phyloP scores from a whole-genome alignment of 2,113 vertebrate genomes.

The Podiceps cristatus region DNA sequence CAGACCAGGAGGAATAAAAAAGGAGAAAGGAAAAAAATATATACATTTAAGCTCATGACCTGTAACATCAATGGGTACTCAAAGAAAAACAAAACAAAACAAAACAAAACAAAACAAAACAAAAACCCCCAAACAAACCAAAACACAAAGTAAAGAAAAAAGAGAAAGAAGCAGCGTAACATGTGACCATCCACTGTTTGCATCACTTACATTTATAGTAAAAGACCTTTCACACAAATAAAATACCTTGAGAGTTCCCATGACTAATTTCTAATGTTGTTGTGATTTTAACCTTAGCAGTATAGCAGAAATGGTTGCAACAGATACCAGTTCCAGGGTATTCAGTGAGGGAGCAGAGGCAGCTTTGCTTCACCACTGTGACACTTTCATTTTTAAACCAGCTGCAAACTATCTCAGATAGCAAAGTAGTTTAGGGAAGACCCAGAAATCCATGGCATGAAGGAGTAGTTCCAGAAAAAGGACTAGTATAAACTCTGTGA shows the following conservation, averaged over 20 bases:
- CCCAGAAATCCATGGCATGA: neutral
- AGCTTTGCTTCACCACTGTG: neutral
- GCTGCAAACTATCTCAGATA: neutral
- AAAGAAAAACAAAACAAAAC: fast-evolving
- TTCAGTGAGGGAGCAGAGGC: neutral
- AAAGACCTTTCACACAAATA: neutral
- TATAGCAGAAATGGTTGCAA: neutral
- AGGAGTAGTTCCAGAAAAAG: neutral
- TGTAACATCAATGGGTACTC: neutral
- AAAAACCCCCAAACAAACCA: fast-evolving
- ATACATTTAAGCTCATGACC: neutral
- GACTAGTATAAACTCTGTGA: neutral
- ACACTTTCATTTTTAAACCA: neutral
- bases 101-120: fast-evolving
- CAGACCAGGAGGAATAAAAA: neutral
- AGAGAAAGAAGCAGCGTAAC: neutral
- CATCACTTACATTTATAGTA: neutral
- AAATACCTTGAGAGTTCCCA: neutral
- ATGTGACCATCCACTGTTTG: neutral
- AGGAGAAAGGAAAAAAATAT: neutral
- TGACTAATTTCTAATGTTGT: neutral
- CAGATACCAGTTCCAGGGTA: neutral
- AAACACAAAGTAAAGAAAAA: too few relatives aligned
- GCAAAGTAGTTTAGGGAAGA: neutral
- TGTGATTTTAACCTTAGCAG: conserved; percentile 2